A percentile compares a stretch with the other conserved stretches of the same genome.
phyloP scores from a whole-genome alignment of 2,113 vertebrate species.

The Rhegmatorhina hoffmannsi region DNA sequence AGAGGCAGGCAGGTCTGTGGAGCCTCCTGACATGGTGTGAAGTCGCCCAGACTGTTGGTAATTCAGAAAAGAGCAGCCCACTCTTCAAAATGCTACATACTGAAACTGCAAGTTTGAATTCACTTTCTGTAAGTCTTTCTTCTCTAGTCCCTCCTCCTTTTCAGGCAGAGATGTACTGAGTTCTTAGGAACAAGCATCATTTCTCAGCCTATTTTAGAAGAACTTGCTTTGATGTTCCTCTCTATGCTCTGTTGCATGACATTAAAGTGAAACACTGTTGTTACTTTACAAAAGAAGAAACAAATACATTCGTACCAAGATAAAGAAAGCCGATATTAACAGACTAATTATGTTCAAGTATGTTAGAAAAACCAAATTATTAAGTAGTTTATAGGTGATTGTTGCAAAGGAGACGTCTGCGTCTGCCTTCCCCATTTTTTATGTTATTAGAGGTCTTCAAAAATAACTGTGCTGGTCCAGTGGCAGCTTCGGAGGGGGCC shows the following conservation, averaged over 20 bases:
- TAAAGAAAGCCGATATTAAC: neutral
- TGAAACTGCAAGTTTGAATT: neutral
- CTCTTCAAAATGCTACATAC: neutral
- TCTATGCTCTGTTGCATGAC: neutral
- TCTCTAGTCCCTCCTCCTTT: neutral
- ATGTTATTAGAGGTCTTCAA: neutral
- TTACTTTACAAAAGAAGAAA: constrained; percentile 2
- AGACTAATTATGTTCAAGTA: neutral
- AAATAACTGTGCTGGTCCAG: neutral
- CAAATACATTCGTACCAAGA: neutral
- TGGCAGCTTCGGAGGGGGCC: constrained; percentile 36
- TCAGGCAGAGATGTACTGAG: neutral
- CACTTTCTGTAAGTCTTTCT: neutral
- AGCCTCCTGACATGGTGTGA: neutral
- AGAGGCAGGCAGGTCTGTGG: neutral
- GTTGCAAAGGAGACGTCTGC: neutral
- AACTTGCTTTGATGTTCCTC: constrained; percentile 25
- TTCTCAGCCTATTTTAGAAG: constrained; percentile 28
- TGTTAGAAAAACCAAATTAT: neutral
- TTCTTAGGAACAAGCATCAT: neutral
- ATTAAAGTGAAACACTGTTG: neutral
- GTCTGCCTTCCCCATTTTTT: neutral
- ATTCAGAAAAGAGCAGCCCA: neutral
- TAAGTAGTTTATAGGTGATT: neutral
- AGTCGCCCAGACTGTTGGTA: neutral